These are phyloP conservation scores for Anoura caudifer DNA, from an alignment of 2,113 vertebrate genomes.

Conservation along the genomic window DNA sequence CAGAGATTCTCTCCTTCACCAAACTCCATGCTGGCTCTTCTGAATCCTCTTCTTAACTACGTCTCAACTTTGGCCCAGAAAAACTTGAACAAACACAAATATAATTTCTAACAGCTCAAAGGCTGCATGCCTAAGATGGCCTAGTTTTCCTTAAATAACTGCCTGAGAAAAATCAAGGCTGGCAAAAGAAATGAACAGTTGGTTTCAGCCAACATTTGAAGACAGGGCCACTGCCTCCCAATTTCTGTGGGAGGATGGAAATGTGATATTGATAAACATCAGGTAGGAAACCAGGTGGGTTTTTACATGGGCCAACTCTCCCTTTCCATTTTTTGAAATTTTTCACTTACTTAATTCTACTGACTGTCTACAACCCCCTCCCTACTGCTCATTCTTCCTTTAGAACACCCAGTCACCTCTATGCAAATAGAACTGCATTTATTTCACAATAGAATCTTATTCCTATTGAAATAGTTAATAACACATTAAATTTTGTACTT, in stretches of 20 bases:
- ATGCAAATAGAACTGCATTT: neutral
- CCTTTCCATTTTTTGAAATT: neutral
- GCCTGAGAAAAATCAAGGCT: neutral
- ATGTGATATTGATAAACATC: neutral
- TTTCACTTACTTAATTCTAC: neutral
- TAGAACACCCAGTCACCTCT: neutral
- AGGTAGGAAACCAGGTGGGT: neutral
- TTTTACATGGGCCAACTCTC: neutral
- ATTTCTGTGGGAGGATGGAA: neutral
- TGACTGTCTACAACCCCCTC: neutral
- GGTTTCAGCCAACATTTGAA: neutral
- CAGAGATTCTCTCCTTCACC: neutral
- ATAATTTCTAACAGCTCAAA: neutral
- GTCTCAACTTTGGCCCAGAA: neutral
- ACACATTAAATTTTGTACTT: neutral
- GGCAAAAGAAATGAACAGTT: neutral
- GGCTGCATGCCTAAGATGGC: neutral
- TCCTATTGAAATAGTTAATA: neutral
- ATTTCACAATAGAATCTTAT: neutral
- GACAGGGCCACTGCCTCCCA: neutral
- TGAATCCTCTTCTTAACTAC: neutral
- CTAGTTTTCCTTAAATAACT: neutral
- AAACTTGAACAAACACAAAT: neutral
- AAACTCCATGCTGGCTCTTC: neutral
- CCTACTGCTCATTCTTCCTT: neutral